Evolutionary conservation across 64 coral and sea anemone species (phyloP), one percentile per base, ranked within the genome.

Genomic region (Stichodactyla helianthus): DNA sequence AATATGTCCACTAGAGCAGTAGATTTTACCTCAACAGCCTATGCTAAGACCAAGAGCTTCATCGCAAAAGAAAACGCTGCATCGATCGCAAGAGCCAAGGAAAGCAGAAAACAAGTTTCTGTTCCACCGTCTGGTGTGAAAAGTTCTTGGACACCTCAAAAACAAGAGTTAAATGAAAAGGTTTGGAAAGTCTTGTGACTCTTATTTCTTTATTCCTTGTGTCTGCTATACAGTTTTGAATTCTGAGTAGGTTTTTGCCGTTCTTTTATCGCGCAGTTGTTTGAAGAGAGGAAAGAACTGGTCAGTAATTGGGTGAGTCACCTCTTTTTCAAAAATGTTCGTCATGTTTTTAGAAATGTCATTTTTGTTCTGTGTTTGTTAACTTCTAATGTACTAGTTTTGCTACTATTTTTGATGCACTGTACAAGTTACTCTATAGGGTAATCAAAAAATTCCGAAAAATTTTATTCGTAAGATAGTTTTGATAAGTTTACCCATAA

Each of bases 111-210:
- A 63, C 71, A 86, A 12, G 91, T 92, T 86, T 76, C 70, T 61
- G 86, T 64, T 64, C 85, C 88, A 5, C 84, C 57, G 7, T 82
- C 81, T 11, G 88, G 94, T 0, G 85, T 96, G 6, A 96, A 96
- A 84, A 96, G 94, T 67, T 96, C 94, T 19, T 96, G 94, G 94
- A 96, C 94, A 13, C 94, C 94, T 51, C 56, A 87, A 8, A 92
- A 93, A 88, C 94, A 96, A 79, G 94, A 96, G 16, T 87, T 96
- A 25, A 96, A 96, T 59, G 94, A 96, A 59, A 96, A 96, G 94
- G 94, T 96, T 64, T 87, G 54, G 59, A 57, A 57, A 44, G 18
- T 16, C 84, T 62, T 22, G 18, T 81, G 5, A 55, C 10, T 35
- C 10, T 70, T 91, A 53, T 85, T 60, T 79, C 2, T 18, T 52